phyloP scores from a whole-genome alignment of 2,113 vertebrate genomes.

The Nothobranchius furzeri region DNA sequence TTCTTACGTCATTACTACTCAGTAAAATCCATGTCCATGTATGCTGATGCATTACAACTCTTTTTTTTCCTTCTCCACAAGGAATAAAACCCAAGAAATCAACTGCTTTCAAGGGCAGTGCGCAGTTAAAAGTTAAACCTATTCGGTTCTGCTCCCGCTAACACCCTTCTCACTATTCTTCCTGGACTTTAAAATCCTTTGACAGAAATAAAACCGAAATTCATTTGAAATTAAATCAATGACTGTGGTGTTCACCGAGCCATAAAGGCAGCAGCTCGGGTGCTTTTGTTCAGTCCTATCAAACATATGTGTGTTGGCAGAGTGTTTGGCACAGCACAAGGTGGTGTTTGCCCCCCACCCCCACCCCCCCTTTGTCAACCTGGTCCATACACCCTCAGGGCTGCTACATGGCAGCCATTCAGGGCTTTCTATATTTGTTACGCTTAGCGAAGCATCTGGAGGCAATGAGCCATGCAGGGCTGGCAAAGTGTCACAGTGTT shows the following conservation, averaged over 20 bases:
- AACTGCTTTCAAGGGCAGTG: constrained; percentile 55
- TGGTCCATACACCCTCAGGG: constrained; percentile 57
- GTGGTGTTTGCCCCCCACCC: constrained; percentile 59
- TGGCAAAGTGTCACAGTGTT: constrained; percentile 63
- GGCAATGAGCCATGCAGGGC: constrained; percentile 68
- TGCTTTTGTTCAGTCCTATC: constrained; percentile 64
- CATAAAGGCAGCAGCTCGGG: constrained; percentile 70
- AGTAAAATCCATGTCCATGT: constrained; percentile 34
- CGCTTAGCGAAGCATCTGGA: constrained; percentile 79
- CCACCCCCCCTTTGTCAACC: constrained; percentile 24
- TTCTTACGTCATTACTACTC: constrained; percentile 48
- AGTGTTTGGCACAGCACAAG: constrained; percentile 59
- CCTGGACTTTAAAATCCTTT: constrained; percentile 42
- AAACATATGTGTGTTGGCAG: constrained; percentile 68
- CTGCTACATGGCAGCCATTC: constrained; percentile 64
- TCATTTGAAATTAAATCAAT: constrained; percentile 62
- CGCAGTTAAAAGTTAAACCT: constrained; percentile 25
- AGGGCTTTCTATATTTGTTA: constrained; percentile 69
- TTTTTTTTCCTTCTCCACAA: constrained; percentile 18
- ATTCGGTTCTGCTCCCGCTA: constrained; percentile 3
- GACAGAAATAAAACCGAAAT: constrained; percentile 42
- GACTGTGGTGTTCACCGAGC: constrained; percentile 59
- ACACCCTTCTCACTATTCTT: constrained; percentile 4
- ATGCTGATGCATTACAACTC: constrained; percentile 35
- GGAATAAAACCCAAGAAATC: constrained; percentile 49